Evolutionary conservation across 2,888 invertebrate species (phyloP), one percentile per base, ranked within the genome.

Genomic region (Pecten maximus): DNA sequence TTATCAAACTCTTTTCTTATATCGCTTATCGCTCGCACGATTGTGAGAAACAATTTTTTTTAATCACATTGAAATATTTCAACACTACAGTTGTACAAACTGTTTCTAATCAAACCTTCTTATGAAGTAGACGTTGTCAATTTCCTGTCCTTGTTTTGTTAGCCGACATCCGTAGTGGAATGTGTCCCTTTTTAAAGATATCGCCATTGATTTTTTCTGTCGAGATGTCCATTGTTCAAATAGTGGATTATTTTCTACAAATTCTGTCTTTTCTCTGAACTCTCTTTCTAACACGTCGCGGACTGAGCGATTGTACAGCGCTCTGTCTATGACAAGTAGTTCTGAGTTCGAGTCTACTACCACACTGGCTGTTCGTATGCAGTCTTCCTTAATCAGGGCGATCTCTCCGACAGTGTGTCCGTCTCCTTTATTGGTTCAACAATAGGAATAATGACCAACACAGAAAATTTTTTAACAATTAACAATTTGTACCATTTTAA

Each of bases 401-500:
- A 96, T 95, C 92, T 96, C 96, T 0, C 96, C 96, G 89, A 96
- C 96, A 15, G 96, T 95, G 16, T 95, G 94, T 6, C 96, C 96
- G 35, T 95, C 95, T 23, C 94, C 96, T 96, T 90, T 1, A 92
- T 74, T 28, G 44, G 54, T 40, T 3, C 6, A 90, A 44, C 44
- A 50, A 19, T 50, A 54, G 23, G 19, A 54, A 2, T 23, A 19
- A n/a, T 48, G 10, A n/a, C n/a, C n/a, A n/a, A 44, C 44, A 44
- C 12, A 10, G 12, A 44, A 44, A 44, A 12, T n/a, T n/a, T n/a
- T 44, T 44, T 12, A 44, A 44, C 44, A 44, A 6, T 44, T 44
- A 6, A 44, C 6, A 44, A 44, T 44, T 44, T 44, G 8, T 44
- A 44, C 8, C 12, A 44, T 44, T 44, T 44, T 44, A 12, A 44